Percentiles rank a stretch among this genome's conserved stretches.
These are phyloP conservation scores for Hormiphora californensis DNA, from an alignment of 37 sponge, comb jelly and placozoan genomes.

Conservation along the genomic window DNA sequence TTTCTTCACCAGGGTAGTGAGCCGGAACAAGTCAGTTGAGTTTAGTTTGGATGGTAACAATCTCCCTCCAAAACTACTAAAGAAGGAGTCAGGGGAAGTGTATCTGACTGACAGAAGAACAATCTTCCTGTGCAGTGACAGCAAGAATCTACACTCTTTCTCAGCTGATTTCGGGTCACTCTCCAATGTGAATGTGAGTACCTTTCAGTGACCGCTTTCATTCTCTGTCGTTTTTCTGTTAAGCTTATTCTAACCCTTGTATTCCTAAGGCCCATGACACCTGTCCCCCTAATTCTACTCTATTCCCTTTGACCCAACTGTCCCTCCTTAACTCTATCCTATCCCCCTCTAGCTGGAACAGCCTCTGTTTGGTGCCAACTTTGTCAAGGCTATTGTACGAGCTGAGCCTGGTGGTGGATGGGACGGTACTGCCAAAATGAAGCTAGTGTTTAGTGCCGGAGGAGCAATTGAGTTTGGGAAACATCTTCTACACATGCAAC, in stretches of 20 bases:
- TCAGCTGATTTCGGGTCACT: constrained; percentile 34
- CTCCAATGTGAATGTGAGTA: constrained; percentile 4
- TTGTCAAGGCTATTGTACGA: constrained; percentile 10
- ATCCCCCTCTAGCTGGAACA: constrained; percentile 13
- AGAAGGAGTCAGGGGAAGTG: background rate
- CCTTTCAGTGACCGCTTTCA: too few species aligned
- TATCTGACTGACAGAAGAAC: background rate
- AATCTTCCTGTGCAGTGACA: constrained; percentile 1
- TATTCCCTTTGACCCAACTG: too few species aligned
- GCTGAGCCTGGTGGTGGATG: constrained; percentile 46
- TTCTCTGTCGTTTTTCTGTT: too few species aligned
- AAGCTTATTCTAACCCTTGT: too few species aligned
- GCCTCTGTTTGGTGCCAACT: constrained; percentile 34
- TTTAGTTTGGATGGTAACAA: constrained; percentile 1
- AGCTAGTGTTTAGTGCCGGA: constrained; percentile 14
- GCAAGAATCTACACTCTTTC: constrained; percentile 30
- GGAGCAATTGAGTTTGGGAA: constrained; percentile 52
- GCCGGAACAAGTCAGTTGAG: constrained; percentile 12
- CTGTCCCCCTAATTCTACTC: too few species aligned
- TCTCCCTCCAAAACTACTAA: constrained; percentile 18
- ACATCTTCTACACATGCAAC: constrained; percentile 41
- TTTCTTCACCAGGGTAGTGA: constrained; percentile 51
- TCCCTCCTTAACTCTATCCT: too few species aligned
- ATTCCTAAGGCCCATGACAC: too few species aligned
- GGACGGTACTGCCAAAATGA: constrained; percentile 33